Base-by-base conservation (phyloP, 2,113 vertebrate genomes). In the Rhegmatorhina hoffmannsi region DNA sequence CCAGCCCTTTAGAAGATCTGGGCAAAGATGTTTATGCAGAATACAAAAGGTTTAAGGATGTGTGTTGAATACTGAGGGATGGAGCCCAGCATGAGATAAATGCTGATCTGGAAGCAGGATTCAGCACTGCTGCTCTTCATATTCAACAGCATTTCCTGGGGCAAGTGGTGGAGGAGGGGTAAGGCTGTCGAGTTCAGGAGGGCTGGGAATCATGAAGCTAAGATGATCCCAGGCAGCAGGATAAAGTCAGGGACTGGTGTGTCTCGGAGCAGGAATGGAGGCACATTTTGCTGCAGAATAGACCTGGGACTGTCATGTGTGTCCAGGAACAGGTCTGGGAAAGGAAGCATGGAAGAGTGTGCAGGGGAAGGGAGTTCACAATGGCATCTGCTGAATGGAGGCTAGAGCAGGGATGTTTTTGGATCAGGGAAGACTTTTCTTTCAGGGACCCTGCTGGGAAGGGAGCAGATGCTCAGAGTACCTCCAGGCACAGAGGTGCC, bases 1-100 rank as follows among this genome's bases (percentile, higher is more conserved):
- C 55, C 1, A 2, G 34, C 50, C 46, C 67, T 62, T 87, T 24
- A 29, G 78, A 73, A 79, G 60, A 33, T 79, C 60, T 63, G 52
- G 28, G 89, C 43, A 73, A 85, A 96, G 66, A 80, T 83, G 72
- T 94, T 94, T 84, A 79, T 56, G 53, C 43, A 87, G 90, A 93
- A 69, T 15, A 83, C 84, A 84, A 94, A 91, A 76, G 92, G 40
- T 49, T 63, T 62, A 36, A 87, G 87, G 88, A 91, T 81, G 67
- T 89, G 55, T 34, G 56, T 31, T 82, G 86, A 69, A 78, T 64
- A 44, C 26, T 5, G 38, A 38, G 60, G 64, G 84, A 92, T 83
- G 91, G 46, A 96, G 68, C 75, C 21, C n/a, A 8, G 87, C 87
- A 10, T 49, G 87, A 69, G 62, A 87, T 53, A 84, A 73, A 75